Percentiles rank a stretch among this genome's conserved stretches.
Evolutionary conservation across 1,140 invertebrate species (phyloP).

Genomic region (Calycopis cecrops): DNA sequence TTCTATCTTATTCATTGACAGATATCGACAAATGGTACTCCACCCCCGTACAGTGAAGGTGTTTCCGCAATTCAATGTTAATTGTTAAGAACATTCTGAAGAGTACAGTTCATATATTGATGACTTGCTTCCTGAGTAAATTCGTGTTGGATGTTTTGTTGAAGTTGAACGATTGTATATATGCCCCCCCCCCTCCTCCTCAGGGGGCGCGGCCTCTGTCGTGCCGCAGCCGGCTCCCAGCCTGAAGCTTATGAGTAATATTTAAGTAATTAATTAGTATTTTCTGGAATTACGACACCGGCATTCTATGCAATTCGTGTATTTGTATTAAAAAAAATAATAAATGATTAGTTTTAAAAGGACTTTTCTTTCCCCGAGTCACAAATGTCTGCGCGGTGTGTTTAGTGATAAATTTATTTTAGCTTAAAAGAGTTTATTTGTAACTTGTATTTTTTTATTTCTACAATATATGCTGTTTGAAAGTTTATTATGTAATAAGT

Average conservation of each 20-base stretch:
- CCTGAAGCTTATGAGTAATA: conserved; percentile 21
- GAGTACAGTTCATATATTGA: not conserved
- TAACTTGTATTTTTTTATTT: conserved; percentile 59
- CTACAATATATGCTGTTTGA: conserved; percentile 59
- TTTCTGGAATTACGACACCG: conserved; percentile 45
- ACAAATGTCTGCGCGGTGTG: conserved; percentile 28
- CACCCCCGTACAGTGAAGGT: not conserved
- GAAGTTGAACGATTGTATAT: conserved; percentile 1
- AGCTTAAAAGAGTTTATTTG: conserved; percentile 53
- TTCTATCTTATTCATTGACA: conserved; percentile 4
- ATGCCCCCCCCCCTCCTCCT: too few relatives aligned
- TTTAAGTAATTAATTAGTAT: conserved; percentile 38
- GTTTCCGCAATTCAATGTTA: not conserved
- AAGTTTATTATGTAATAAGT: conserved; percentile 47
- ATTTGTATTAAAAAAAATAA: conserved; percentile 40
- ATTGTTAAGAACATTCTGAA: conserved; percentile 21
- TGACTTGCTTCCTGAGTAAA: not conserved
- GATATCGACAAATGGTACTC: not conserved
- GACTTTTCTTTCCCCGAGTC: conserved; percentile 34
- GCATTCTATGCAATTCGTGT: conserved; percentile 44
- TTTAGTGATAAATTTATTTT: conserved; percentile 32
- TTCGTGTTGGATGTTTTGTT: not conserved
- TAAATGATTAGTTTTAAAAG: conserved; percentile 49
- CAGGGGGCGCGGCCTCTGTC: not conserved
- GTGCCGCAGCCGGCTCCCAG: conserved; percentile 14